Conservation (phyloP, 2,888 invertebrate species). For the Gastracanthus pulcherrimus region DNA sequence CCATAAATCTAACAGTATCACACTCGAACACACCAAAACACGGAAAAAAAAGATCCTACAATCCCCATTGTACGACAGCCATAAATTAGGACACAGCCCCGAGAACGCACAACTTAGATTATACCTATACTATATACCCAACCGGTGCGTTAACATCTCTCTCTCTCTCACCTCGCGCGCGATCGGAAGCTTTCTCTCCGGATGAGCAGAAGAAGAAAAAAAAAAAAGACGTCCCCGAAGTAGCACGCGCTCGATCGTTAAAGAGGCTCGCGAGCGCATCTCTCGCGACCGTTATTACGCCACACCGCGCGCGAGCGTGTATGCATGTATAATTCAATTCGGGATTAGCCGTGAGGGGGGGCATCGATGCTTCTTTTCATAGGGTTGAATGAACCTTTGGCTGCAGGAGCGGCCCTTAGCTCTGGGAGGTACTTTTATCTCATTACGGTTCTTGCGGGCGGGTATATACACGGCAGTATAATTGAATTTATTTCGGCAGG, state of each 20-base stretch:
- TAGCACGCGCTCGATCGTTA: not conserved
- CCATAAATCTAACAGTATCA: not conserved
- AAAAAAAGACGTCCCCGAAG: not conserved
- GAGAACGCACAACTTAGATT: not conserved
- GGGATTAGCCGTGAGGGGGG: constrained; percentile 6
- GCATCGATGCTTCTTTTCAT: too few relatives aligned
- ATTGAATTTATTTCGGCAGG: not conserved
- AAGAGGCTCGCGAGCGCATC: not conserved
- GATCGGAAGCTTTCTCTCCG: constrained; percentile 49
- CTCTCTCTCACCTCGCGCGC: not conserved
- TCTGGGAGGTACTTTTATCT: not conserved
- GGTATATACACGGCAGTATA: not conserved
- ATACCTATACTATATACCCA: too few relatives aligned
- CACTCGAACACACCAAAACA: not conserved
- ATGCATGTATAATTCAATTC: too few relatives aligned
- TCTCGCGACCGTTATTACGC: not conserved
- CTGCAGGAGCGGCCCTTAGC: too few relatives aligned
- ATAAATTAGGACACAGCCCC: not conserved
- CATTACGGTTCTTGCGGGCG: not conserved
- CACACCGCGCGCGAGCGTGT: too few relatives aligned
- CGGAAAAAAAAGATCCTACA: not conserved
- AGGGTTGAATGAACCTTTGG: too few relatives aligned
- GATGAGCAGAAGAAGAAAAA: too few relatives aligned
- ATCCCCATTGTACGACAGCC: not conserved
- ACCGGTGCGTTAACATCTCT: not conserved